Base-by-base conservation (phyloP, 2,888 invertebrate species). In the Zygogramma bicolorata region DNA sequence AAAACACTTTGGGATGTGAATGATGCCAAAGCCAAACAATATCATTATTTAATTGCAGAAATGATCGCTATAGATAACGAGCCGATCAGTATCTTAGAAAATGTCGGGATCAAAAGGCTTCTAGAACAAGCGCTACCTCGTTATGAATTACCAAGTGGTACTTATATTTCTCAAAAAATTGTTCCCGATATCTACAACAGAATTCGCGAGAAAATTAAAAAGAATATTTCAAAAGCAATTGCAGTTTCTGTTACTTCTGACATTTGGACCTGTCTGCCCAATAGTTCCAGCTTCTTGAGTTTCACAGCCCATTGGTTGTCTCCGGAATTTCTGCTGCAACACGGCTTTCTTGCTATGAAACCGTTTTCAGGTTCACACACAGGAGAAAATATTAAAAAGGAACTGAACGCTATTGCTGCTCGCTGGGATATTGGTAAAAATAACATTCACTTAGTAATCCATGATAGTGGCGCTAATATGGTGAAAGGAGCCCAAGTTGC, bases 11-110 rank as follows among this genome's bases (percentile, higher is more conserved):
- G 77, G 75, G 79, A 78, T 63, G 70, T 80, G 13, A 81, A 80
- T 70, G 81, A 82, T 61, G 25, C 73, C 5, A 80, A 80, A 77
- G 74, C 81, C 4, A 80, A 73, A 75, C 76, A 79, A 71, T 80
- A 79, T 68, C 77, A 84, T 78, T 82, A 82, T 76, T 80, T 81
- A 68, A 80, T 84, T 60, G 81, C 77, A 18, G 85, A 84, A 83
- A 84, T 82, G 81, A 83, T 84, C 79, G 83, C 82, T 22, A 7
- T 83, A 68, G 82, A 83, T 49, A 84, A 83, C 74, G 76, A 82
- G 68, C 81, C 83, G 34, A 71, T 83, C 1, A 75, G 71, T 29
- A 73, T 84, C 10, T 80, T 83, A 61, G 81, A 84, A 74, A 67
- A 70, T 25, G 67, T 71, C 18, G 83, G 83, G 5, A 81, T 42